A percentile compares a stretch with the other conserved stretches of the same genome.
phyloP scores from a whole-genome alignment of 2,113 vertebrate genomes.

The Prunella fulvescens region DNA sequence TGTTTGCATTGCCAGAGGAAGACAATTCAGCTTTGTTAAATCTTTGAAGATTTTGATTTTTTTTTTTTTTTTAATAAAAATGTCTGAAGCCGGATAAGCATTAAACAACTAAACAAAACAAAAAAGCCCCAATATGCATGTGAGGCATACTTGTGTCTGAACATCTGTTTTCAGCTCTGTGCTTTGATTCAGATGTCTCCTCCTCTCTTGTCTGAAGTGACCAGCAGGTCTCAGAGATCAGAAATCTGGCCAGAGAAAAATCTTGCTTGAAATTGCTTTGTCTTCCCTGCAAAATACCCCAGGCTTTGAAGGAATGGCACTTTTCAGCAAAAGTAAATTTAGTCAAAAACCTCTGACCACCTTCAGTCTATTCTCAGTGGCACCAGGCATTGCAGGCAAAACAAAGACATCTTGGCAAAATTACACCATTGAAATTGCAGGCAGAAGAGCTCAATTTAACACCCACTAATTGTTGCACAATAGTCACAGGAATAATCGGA shows the following conservation, averaged over 20 bases:
- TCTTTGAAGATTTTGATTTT: background rate
- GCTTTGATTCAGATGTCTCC: conserved; percentile 1
- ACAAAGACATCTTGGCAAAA: conserved; percentile 57
- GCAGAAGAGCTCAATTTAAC: conserved; percentile 64
- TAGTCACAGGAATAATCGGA: conserved; percentile 66
- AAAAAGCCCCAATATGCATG: background rate
- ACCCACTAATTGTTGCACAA: conserved; percentile 69
- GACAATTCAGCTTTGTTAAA: background rate
- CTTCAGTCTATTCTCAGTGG: conserved; percentile 14
- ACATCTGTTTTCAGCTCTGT: conserved; percentile 5
- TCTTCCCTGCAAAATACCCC: background rate
- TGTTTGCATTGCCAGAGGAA: background rate
- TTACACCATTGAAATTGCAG: conserved; percentile 50
- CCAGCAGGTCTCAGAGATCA: background rate
- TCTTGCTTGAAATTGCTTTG: background rate
- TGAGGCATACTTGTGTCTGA: background rate
- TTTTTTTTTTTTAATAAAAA: background rate
- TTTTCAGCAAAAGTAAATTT: conserved; percentile 50
- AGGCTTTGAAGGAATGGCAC: background rate
- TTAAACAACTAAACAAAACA: background rate
- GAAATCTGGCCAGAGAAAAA: background rate
- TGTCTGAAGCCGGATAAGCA: background rate
- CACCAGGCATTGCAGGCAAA: conserved; percentile 25
- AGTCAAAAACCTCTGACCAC: background rate
- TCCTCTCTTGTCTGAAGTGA: conserved; percentile 2